A percentile compares a stretch with the other conserved stretches of the same genome.
Evolutionary conservation across 2,888 invertebrate genomes (phyloP).

Genomic region (Yponomeuta cagnagella): DNA sequence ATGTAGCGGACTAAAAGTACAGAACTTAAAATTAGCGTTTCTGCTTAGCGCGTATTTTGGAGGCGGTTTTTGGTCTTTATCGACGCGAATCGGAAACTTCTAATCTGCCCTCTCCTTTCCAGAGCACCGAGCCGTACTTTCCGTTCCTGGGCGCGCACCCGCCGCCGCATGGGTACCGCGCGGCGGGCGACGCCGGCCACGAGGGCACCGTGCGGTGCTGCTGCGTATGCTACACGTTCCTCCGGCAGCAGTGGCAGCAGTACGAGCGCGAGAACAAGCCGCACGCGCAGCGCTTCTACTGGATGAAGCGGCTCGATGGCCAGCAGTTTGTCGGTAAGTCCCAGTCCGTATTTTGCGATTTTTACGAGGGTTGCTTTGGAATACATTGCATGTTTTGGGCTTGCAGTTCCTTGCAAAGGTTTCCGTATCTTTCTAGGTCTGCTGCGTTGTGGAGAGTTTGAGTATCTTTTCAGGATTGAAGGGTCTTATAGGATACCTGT

Average conservation of each 20-base stretch:
- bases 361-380: not conserved
- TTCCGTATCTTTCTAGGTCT: too few relatives aligned
- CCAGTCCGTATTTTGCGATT: not conserved
- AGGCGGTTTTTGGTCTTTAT: too few relatives aligned
- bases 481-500: too few relatives aligned
- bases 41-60: too few relatives aligned
- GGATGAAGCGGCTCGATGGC: conserved; percentile 93
- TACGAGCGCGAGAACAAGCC: conserved; percentile 91
- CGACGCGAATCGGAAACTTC: not conserved
- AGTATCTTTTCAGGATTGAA: too few relatives aligned
- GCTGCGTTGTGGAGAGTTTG: too few relatives aligned
- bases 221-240: conserved; percentile 88
- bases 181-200: conserved; percentile 51
- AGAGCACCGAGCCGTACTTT: conserved; percentile 86
- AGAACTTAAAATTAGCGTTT: too few relatives aligned
- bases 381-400: not conserved
- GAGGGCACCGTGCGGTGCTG: conserved; percentile 83
- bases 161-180: conserved; percentile 85
- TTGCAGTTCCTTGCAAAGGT: not conserved
- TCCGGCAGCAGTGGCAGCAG: conserved; percentile 94
- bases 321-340: conserved; percentile 85
- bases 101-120: conserved; percentile 19
- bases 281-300: conserved; percentile 90
- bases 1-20: too few relatives aligned
- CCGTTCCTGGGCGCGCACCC: conserved; percentile 94